Percentiles rank a stretch among this genome's conserved stretches.
These are phyloP conservation scores for Bursaphelenchus okinawaensis DNA, from an alignment of 2,888 invertebrate genomes.

Conservation along the genomic window DNA sequence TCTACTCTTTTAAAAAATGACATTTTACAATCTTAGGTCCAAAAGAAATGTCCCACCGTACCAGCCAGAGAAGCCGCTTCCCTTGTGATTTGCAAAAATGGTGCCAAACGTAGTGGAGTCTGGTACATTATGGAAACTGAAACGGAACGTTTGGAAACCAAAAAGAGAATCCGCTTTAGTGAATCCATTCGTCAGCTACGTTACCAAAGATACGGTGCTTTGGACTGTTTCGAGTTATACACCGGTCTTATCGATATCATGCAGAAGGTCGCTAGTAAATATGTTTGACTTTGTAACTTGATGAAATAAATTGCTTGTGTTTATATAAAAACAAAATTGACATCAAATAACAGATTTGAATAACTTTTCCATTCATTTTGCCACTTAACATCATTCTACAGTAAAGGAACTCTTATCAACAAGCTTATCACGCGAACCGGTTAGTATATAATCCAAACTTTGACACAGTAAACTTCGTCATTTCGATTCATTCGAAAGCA, in stretches of 20 bases:
- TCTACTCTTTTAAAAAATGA: too few species aligned
- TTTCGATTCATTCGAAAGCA: too few species aligned
- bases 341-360: too few species aligned
- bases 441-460: too few species aligned
- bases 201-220: constrained; percentile 5
- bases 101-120: constrained; percentile 15
- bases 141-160: constrained; percentile 14
- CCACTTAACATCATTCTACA: too few species aligned
- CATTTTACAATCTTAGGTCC: neutral
- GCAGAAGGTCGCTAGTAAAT: neutral
- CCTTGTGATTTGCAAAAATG: constrained; percentile 10
- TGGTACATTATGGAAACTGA: constrained; percentile 15
- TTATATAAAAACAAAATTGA: too few species aligned
- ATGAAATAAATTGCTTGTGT: neutral
- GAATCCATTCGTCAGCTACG: constrained; percentile 13
- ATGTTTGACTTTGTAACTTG: neutral
- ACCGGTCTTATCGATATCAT: neutral
- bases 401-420: too few species aligned
- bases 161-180: constrained; percentile 14
- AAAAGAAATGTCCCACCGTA: neutral
- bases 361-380: too few species aligned
- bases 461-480: too few species aligned
- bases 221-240: constrained; percentile 8
- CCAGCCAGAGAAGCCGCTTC: constrained; percentile 3
- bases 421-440: too few species aligned